Percentiles rank a stretch among this genome's conserved stretches.
phyloP scores from a whole-genome alignment of 1,140 invertebrate species.

The Pseudomyrmex sp. region DNA sequence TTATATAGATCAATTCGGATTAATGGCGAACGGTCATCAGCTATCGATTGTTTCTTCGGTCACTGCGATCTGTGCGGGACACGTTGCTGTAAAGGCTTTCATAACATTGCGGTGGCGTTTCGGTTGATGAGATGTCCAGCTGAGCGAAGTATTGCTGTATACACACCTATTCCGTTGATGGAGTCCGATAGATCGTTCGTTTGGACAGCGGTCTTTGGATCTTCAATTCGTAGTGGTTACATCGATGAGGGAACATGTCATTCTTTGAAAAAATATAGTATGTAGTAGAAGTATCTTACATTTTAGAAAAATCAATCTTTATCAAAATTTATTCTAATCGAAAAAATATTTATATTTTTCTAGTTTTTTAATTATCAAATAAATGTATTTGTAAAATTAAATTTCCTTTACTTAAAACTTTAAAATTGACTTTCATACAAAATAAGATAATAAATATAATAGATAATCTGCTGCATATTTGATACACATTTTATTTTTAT shows the following conservation, averaged over 20 bases:
- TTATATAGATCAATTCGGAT: slow-evolving; percentile 41
- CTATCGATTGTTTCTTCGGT: slow-evolving; percentile 36
- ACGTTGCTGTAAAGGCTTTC: slow-evolving; percentile 10
- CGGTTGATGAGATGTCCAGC: slow-evolving; percentile 23
- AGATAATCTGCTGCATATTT: no score
- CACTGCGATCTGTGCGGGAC: not conserved
- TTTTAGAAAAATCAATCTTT: no score
- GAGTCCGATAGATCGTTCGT: not conserved
- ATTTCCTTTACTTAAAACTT: no score
- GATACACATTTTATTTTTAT: no score
- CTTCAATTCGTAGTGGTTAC: not conserved
- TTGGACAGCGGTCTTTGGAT: not conserved
- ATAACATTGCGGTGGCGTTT: slow-evolving; percentile 3
- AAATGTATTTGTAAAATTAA: not conserved
- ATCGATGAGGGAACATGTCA: not conserved
- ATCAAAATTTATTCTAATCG: no score
- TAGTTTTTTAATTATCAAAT: not conserved
- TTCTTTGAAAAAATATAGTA: not conserved
- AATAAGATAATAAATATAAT: no score
- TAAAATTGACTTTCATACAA: no score
- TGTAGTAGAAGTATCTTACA: not conserved
- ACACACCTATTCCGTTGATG: not conserved
- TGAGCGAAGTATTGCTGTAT: slow-evolving; percentile 15
- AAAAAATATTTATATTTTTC: not conserved
- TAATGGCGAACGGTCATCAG: not conserved